Conservation (phyloP, 2,888 invertebrate genomes). For the Parascotia fuliginaria region DNA sequence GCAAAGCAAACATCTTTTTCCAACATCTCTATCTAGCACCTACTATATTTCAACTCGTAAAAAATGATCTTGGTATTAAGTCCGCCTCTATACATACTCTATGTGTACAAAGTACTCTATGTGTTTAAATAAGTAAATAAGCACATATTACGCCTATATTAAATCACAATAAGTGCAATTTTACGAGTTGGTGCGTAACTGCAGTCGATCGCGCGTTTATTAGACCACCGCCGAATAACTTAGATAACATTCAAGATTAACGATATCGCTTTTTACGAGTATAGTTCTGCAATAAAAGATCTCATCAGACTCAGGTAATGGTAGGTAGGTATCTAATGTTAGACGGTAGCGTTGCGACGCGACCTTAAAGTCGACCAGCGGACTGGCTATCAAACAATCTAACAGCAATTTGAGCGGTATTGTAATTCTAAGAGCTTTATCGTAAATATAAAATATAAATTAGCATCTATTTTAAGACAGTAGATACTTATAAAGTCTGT, state of each 20-base stretch:
- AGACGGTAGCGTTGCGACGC: background rate
- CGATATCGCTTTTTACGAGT: background rate
- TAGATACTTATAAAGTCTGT: too few species aligned
- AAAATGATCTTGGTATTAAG: too few species aligned
- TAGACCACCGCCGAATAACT: background rate
- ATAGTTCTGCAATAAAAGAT: background rate
- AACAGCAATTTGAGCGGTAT: background rate
- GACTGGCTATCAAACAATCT: background rate
- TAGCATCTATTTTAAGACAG: too few species aligned
- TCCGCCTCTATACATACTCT: too few species aligned
- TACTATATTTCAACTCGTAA: too few species aligned
- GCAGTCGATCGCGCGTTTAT: background rate
- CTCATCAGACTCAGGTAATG: background rate
- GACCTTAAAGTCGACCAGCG: background rate
- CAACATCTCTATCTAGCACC: too few species aligned
- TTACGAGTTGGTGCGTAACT: background rate
- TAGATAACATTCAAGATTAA: background rate
- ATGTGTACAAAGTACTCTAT: too few species aligned
- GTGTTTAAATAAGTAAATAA: too few species aligned
- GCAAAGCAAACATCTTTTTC: too few species aligned
- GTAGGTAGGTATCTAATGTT: background rate
- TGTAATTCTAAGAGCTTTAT: too few species aligned
- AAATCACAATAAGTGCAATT: background rate
- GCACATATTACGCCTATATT: too few species aligned
- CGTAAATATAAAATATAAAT: too few species aligned